Conservation (phyloP, 2,888 invertebrate genomes). For the Stenichneumon culpator region DNA sequence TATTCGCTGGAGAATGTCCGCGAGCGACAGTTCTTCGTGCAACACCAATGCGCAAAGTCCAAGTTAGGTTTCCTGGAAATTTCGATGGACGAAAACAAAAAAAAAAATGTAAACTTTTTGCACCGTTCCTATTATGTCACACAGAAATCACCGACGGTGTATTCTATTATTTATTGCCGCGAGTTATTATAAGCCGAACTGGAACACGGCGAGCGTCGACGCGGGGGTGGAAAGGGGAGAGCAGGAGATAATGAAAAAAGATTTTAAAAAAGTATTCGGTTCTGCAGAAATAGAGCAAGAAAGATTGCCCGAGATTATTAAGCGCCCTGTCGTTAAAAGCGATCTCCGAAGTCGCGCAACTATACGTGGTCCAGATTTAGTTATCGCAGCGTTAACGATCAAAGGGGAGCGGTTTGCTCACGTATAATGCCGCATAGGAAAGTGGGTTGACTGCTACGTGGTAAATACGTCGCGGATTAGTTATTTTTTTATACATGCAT, state of each 20-base stretch:
- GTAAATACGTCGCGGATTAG: constrained; percentile 17
- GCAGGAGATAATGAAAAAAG: not conserved
- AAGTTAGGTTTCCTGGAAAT: constrained; percentile 17
- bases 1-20: constrained; percentile 11
- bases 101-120: constrained; percentile 20
- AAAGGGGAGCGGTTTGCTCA: constrained; percentile 14
- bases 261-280: constrained; percentile 18
- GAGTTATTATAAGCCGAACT: constrained; percentile 26
- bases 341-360: not conserved
- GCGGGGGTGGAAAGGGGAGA: not conserved
- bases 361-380: not conserved
- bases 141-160: constrained; percentile 14
- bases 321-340: constrained; percentile 46
- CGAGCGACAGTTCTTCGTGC: constrained; percentile 2
- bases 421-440: constrained; percentile 27
- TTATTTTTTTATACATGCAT: constrained; percentile 1
- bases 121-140: constrained; percentile 24
- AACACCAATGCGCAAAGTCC: not conserved
- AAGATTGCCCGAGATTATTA: constrained; percentile 40
- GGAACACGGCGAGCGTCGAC: not conserved
- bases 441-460: constrained; percentile 9
- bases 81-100: not conserved
- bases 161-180: constrained; percentile 31
- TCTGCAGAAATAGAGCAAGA: constrained; percentile 13
- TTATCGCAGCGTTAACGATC: constrained; percentile 56